A percentile compares a stretch with the other conserved stretches of the same genome.
These are phyloP conservation scores for Danionella cerebrum DNA, from an alignment of 2,113 vertebrate genomes.

Conservation along the genomic window DNA sequence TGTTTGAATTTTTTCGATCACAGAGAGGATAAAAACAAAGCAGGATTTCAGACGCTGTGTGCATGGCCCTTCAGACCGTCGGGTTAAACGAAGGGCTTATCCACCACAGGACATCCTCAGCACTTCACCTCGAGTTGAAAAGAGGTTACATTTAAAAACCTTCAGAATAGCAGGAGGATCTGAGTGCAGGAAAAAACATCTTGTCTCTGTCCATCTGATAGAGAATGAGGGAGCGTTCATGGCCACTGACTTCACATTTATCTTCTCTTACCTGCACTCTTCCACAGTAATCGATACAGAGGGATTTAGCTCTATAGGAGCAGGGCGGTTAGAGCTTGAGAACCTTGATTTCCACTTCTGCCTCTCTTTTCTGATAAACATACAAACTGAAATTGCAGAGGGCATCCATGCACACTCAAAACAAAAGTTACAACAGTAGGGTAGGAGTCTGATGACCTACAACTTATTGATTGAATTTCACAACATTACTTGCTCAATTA, in stretches of 20 bases:
- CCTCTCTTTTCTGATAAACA: neutral
- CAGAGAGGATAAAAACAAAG: too few species aligned
- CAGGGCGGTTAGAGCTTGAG: slow-evolving; percentile 26
- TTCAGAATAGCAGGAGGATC: slow-evolving; percentile 8
- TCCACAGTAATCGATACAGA: slow-evolving; percentile 56
- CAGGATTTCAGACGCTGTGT: too few species aligned
- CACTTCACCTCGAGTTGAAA: neutral
- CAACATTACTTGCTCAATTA: too few species aligned
- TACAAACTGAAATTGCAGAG: neutral
- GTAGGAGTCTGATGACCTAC: too few species aligned
- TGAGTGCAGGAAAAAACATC: slow-evolving; percentile 42
- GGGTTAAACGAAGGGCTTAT: neutral
- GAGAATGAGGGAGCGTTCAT: slow-evolving; percentile 50
- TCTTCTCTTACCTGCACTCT: slow-evolving; percentile 52
- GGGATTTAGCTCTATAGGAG: slow-evolving; percentile 48
- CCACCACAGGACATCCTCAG: neutral
- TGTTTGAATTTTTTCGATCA: too few species aligned
- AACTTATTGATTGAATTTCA: too few species aligned
- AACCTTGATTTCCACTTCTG: slow-evolving; percentile 21
- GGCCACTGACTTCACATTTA: slow-evolving; percentile 57
- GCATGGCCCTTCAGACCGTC: too few species aligned
- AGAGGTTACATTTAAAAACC: neutral
- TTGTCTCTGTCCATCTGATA: slow-evolving; percentile 43
- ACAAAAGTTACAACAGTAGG: too few species aligned
- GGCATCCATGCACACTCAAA: neutral